Conservation (phyloP, 1,140 invertebrate genomes). For the Sminthurides bifidus region DNA sequence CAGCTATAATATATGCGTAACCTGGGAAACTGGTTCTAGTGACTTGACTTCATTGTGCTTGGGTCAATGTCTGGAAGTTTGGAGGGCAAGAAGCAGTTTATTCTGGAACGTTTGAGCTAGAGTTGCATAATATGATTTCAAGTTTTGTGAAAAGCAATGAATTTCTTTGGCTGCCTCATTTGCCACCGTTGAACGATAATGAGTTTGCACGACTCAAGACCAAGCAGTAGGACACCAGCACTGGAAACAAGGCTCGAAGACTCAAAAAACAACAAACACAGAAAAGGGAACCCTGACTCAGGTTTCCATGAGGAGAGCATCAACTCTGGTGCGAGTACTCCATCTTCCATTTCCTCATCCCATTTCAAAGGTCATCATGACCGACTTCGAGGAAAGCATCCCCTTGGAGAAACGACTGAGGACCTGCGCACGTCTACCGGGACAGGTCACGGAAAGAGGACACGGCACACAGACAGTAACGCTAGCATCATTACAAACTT, state of each 20-base stretch:
- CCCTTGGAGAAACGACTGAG: neutral
- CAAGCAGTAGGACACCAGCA: too few relatives aligned
- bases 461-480: neutral
- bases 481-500: neutral
- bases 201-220: too few relatives aligned
- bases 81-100: too few relatives aligned
- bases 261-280: neutral
- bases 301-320: neutral
- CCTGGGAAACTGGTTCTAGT: too few relatives aligned
- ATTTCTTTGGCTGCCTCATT: too few relatives aligned
- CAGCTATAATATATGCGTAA: too few relatives aligned
- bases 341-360: neutral
- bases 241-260: neutral
- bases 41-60: too few relatives aligned
- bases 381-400: neutral
- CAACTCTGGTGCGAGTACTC: neutral
- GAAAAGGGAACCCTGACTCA: neutral
- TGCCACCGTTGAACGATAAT: too few relatives aligned
- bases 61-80: too few relatives aligned
- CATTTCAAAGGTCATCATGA: neutral
- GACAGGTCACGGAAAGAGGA: neutral
- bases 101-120: too few relatives aligned
- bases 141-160: too few relatives aligned
- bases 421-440: neutral
- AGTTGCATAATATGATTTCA: too few relatives aligned